Percentiles rank a stretch among this genome's conserved stretches.
Evolutionary conservation across 2,888 invertebrate genomes (phyloP).

Genomic region (Idaea biselata): DNA sequence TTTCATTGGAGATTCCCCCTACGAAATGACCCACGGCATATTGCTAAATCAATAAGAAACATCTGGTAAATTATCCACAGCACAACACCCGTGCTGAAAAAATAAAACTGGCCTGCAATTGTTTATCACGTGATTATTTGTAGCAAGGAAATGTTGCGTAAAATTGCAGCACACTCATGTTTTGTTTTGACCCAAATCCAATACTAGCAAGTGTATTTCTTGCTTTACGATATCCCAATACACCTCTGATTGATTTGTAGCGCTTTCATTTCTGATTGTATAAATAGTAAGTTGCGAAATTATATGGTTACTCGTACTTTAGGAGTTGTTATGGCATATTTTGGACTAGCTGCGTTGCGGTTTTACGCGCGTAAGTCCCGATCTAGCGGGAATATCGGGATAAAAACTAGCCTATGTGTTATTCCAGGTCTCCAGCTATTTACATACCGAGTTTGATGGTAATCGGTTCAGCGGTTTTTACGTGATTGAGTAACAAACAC

Average conservation of each 20-base stretch:
- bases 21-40: too few species aligned
- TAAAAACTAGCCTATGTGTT: too few species aligned
- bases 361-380: too few species aligned
- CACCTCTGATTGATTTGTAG: slow-evolving; percentile 12
- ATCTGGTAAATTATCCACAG: too few species aligned
- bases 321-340: neutral
- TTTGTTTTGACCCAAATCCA: neutral
- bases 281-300: slow-evolving; percentile 9
- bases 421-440: too few species aligned
- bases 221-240: neutral
- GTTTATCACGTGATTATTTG: neutral
- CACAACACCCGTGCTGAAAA: too few species aligned
- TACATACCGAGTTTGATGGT: too few species aligned
- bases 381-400: too few species aligned
- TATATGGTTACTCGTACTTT: neutral
- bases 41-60: too few species aligned
- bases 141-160: neutral
- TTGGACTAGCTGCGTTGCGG: neutral
- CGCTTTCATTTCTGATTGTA: slow-evolving; percentile 9
- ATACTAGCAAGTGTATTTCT: neutral
- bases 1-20: too few species aligned
- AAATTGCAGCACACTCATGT: neutral
- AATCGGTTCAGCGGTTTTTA: too few species aligned
- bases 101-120: neutral
- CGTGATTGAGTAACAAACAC: too few species aligned